phyloP scores from a whole-genome alignment of 2,113 vertebrate genomes.

The Lepidothrix coronata region DNA sequence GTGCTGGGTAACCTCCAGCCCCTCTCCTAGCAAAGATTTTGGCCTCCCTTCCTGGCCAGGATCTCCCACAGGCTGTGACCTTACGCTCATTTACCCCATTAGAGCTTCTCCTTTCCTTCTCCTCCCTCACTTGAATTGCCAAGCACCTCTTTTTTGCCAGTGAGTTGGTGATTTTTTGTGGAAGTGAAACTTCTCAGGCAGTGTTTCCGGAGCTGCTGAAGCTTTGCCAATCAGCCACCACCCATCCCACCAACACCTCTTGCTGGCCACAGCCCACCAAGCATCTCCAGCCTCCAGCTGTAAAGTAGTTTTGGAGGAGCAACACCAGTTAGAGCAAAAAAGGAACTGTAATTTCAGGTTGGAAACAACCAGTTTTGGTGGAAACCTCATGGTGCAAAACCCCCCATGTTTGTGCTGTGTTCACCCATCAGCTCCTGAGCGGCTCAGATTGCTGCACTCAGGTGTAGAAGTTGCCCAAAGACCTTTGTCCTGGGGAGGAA shows the following conservation, averaged over 20 bases:
- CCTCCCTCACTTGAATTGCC: background rate
- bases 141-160: background rate
- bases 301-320: background rate
- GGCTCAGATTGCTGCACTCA: background rate
- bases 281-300: background rate
- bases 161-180: background rate
- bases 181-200: background rate
- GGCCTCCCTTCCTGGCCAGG: background rate
- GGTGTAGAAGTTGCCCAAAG: background rate
- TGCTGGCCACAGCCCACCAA: background rate
- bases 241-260: background rate
- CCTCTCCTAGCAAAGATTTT: background rate
- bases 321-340: background rate
- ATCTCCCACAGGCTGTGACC: background rate
- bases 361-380: background rate
- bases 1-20: background rate
- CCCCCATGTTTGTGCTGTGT: accelerated
- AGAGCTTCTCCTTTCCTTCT: background rate
- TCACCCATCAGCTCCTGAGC: background rate
- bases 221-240: background rate
- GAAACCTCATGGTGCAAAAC: background rate
- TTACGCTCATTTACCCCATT: background rate
- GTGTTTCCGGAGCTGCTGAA: background rate
- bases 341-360: background rate
- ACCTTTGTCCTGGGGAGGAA: background rate